Evolutionary conservation across 35 echinoderm and acorn worm species (phyloP).

Genomic region (Amphiura filiformis): DNA sequence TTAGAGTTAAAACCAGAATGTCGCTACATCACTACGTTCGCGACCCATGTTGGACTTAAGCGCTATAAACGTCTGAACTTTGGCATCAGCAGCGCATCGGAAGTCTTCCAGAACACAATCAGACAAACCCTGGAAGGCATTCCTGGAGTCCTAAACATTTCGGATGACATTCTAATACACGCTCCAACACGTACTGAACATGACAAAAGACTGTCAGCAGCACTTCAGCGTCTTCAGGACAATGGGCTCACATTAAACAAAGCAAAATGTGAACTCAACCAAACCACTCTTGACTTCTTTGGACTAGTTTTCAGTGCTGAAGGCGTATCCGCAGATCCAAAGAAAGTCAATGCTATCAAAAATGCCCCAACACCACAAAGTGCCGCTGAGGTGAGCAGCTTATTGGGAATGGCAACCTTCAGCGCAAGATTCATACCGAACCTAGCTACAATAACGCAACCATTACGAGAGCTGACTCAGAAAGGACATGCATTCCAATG

Average conservation of each 20-base stretch:
- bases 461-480: background rate
- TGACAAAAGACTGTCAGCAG: constrained; percentile 6
- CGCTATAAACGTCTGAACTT: constrained; percentile 33
- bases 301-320: constrained; percentile 35
- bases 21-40: constrained; percentile 34
- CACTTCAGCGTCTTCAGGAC: constrained; percentile 22
- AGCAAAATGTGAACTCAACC: constrained; percentile 56
- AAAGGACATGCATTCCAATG: background rate
- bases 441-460: constrained; percentile 59
- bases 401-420: constrained; percentile 65
- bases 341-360: constrained; percentile 9
- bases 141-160: constrained; percentile 34
- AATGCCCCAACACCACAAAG: constrained; percentile 34
- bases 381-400: constrained; percentile 56
- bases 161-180: constrained; percentile 46
- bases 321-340: constrained; percentile 25
- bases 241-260: constrained; percentile 38
- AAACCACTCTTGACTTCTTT: constrained; percentile 35
- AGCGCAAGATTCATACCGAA: constrained; percentile 49
- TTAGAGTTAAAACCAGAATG: constrained; percentile 23
- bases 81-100: constrained; percentile 1
- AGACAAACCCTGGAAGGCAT: constrained; percentile 49
- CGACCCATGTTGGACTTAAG: too few species aligned
- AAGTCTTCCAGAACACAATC: constrained; percentile 74
- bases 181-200: background rate